Conservation (phyloP, 2,888 invertebrate species). For the Erebia epiphron region DNA sequence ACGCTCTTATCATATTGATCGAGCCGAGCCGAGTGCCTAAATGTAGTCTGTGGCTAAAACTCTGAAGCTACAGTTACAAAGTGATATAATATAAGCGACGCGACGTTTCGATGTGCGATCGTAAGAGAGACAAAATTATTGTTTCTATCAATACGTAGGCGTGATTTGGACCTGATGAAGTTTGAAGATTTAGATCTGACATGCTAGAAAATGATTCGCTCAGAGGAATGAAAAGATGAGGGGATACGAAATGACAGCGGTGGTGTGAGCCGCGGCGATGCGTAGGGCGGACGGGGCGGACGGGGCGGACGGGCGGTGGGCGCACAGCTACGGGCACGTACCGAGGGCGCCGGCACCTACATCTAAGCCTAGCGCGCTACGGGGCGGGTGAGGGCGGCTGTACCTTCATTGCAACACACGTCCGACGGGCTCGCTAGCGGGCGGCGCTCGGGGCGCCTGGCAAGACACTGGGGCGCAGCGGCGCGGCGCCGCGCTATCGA, state of each 20-base stretch:
- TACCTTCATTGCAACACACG: slow-evolving; percentile 80
- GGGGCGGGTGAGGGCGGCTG: slow-evolving; percentile 55
- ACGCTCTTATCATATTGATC: slow-evolving; percentile 39
- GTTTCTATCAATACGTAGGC: not conserved
- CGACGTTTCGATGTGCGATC: too few relatives aligned
- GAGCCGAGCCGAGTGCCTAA: slow-evolving; percentile 28
- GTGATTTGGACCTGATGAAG: not conserved
- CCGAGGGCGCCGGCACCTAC: slow-evolving; percentile 66
- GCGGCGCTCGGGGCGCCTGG: slow-evolving; percentile 42
- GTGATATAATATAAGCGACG: too few relatives aligned
- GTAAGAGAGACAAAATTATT: too few relatives aligned
- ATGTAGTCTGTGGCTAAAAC: slow-evolving; percentile 17
- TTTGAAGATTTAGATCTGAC: not conserved
- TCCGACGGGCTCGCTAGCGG: slow-evolving; percentile 46
- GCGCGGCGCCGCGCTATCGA: slow-evolving; percentile 38
- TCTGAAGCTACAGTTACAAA: too few relatives aligned
- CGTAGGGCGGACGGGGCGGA: too few relatives aligned
- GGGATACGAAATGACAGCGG: too few relatives aligned
- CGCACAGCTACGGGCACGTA: not conserved
- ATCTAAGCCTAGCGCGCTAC: slow-evolving; percentile 70
- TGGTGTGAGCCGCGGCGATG: too few relatives aligned
- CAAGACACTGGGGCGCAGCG: slow-evolving; percentile 44
- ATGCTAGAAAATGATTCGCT: not conserved
- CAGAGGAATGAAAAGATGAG: too few relatives aligned
- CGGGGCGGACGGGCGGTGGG: not conserved